Conservation (phyloP, 2,888 invertebrate species). For the Cephus runcator region DNA sequence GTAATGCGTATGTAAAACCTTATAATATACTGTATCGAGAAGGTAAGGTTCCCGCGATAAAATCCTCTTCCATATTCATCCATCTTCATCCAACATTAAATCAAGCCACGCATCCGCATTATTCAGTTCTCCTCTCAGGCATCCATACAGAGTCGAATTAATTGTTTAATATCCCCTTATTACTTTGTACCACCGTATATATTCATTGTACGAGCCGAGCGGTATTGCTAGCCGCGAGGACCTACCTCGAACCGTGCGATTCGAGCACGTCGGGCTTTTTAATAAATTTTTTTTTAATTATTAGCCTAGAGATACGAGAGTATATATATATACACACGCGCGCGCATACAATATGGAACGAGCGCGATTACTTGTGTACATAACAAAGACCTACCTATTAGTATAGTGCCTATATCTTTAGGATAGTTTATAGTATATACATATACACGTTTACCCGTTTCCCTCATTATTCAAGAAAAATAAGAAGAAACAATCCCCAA, state of each 20-base stretch:
- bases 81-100: background rate
- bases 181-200: background rate
- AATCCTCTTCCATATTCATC: background rate
- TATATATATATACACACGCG: background rate
- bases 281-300: background rate
- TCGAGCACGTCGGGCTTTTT: background rate
- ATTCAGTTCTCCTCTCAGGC: no score
- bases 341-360: background rate
- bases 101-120: background rate
- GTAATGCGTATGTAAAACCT: background rate
- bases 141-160: background rate
- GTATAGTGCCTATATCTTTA: conserved; percentile 30
- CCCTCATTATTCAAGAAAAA: background rate
- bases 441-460: background rate
- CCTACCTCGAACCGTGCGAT: background rate
- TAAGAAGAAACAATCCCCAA: background rate
- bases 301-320: background rate
- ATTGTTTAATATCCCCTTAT: background rate
- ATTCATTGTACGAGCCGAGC: background rate
- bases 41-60: background rate
- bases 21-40: background rate
- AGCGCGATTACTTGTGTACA: conserved; percentile 16
- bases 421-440: conserved; percentile 7
- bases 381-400: conserved; percentile 30
- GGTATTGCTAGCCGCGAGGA: background rate